Base-by-base conservation (phyloP, 2,113 vertebrate species). In the Nanorana parkeri region DNA sequence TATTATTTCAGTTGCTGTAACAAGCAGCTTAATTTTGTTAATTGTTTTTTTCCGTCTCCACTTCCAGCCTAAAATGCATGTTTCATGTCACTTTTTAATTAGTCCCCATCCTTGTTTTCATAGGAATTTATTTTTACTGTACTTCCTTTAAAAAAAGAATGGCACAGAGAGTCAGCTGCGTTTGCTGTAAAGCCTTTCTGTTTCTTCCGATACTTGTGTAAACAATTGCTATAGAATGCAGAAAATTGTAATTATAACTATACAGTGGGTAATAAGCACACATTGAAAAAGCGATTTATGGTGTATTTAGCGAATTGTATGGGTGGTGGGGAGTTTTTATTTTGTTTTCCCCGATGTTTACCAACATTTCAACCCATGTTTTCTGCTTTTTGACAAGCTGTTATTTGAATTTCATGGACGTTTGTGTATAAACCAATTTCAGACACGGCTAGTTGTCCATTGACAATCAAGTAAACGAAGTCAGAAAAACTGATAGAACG, bases 31-130 rank as follows among this genome's bases (percentile, higher is more conserved):
- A 74, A 65, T 81, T 81, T 75, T 54, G 61, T 58, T 81, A 81
- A 80, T 80, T 68, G 78, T 69, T 80, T 80, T 78, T 68, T 32
- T 32, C 11, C 54, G 19, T 10, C 55, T 1, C 21, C 67, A 60
- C 66, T 47, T 80, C 68, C 65, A 80, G 29, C 28, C 60, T 28
- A 80, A 80, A 80, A 68, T 60, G 66, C 29, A 61, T 80, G 78
- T 80, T 80, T 80, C 8, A 78, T 78, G 78, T 69, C 66, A 61
- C 78, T 69, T 80, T 80, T 60, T 80, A 80, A 80, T 80, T 80
- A 80, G 66, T 41, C 29, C 19, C 69, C 51, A 41, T 65, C 51
- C 28, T 81, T 66, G 26, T 74, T 81, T 81, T 72, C 80, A 66
- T 74, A 67, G 47, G 36, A 73, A 81, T 81, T 74, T 74, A 75